phyloP scores from a whole-genome alignment of 2,888 invertebrate genomes.

The Drosophila trichaetosa region DNA sequence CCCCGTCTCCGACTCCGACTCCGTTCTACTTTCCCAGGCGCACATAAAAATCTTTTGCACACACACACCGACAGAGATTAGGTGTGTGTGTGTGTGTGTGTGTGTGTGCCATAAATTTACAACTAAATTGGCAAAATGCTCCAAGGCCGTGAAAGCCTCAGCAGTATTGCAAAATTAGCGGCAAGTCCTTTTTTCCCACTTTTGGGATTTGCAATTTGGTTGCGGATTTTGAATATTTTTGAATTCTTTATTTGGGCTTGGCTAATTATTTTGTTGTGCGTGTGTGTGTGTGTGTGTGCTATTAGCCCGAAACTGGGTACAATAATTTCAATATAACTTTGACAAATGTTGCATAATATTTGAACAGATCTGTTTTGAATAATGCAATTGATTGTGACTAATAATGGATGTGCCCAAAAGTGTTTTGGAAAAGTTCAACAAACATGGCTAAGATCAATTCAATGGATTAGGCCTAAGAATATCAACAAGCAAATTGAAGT shows the following conservation, averaged over 20 bases:
- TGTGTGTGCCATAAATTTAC: conserved; percentile 63
- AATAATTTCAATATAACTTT: neutral
- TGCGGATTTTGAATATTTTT: conserved; percentile 5
- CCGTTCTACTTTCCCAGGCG: conserved; percentile 40
- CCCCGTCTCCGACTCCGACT: neutral
- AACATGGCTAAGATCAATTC: neutral
- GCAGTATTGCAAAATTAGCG: conserved; percentile 54
- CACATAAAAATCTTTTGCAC: conserved; percentile 49
- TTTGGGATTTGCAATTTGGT: conserved; percentile 25
- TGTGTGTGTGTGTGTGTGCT: neutral
- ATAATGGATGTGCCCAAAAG: neutral
- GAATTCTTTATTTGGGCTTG: conserved; percentile 9
- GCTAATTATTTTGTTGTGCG: conserved; percentile 50
- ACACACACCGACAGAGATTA: conserved; percentile 8
- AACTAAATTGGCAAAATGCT: conserved; percentile 65
- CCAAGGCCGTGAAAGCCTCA: conserved; percentile 57
- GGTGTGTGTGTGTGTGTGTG: conserved; percentile 10
- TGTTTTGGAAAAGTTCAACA: neutral
- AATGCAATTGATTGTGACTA: neutral
- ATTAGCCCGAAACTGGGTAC: neutral
- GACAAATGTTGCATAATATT: neutral
- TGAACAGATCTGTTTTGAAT: neutral
- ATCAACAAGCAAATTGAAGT: neutral
- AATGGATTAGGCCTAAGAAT: neutral
- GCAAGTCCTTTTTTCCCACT: conserved; percentile 21